A percentile compares a stretch with the other conserved stretches of the same genome.
Conservation (phyloP, 2,888 invertebrate species). For the Eurois occulta region DNA sequence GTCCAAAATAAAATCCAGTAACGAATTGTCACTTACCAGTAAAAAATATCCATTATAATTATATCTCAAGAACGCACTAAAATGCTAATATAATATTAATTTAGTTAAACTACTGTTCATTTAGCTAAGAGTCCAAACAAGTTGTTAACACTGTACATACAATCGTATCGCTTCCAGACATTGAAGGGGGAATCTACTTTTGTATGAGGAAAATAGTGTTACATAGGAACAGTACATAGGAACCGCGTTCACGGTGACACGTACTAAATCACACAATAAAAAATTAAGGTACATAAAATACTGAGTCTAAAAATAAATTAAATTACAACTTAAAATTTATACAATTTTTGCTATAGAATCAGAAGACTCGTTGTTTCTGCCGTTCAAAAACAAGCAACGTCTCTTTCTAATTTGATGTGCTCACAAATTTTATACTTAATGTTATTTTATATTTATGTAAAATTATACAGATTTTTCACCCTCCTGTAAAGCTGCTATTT, state of each 20-base stretch:
- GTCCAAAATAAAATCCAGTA: background rate
- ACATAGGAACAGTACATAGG: constrained; percentile 14
- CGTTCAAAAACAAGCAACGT: too few relatives aligned
- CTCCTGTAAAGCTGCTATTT: too few relatives aligned
- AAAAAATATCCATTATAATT: background rate
- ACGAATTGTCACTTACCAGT: background rate
- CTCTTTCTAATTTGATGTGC: too few relatives aligned
- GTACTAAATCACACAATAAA: background rate
- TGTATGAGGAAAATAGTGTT: constrained; percentile 43
- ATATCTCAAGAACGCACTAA: too few relatives aligned
- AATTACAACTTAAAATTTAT: too few relatives aligned
- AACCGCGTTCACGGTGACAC: constrained; percentile 6
- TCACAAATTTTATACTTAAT: too few relatives aligned
- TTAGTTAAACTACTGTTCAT: background rate
- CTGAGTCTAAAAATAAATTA: background rate
- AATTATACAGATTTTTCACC: too few relatives aligned
- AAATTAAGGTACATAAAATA: background rate
- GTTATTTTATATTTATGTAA: too few relatives aligned
- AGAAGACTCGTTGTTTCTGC: too few relatives aligned
- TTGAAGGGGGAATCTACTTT: constrained; percentile 1
- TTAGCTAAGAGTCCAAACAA: background rate
- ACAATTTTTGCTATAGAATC: too few relatives aligned
- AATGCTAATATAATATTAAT: background rate
- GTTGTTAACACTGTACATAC: background rate
- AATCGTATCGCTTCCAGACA: constrained; percentile 3